phyloP scores from a whole-genome alignment of 2,113 vertebrate genomes.

The Myxocyprinus asiaticus region DNA sequence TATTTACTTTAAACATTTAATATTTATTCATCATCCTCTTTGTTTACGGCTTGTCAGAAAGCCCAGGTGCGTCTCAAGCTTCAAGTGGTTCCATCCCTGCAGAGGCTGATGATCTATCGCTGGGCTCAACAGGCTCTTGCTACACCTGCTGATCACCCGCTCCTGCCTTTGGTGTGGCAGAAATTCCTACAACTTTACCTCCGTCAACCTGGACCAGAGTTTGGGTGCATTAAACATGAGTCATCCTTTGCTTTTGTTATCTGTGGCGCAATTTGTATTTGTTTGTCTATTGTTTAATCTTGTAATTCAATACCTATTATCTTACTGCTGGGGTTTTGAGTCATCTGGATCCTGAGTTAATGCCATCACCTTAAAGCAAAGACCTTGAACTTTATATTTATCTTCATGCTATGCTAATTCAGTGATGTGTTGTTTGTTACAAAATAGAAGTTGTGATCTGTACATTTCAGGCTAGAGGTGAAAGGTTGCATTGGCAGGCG shows the following conservation, averaged over 20 bases:
- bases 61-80: conserved; percentile 92
- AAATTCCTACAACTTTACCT: conserved; percentile 95
- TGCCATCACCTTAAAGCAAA: neutral
- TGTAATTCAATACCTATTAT: neutral
- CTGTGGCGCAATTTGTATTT: neutral
- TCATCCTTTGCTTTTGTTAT: neutral
- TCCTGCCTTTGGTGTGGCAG: conserved; percentile 94
- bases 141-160: conserved; percentile 90
- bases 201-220: conserved; percentile 91
- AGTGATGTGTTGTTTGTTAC: neutral
- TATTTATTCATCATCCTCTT: neutral
- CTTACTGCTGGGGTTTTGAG: neutral
- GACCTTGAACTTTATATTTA: neutral
- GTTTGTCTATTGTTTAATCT: neutral
- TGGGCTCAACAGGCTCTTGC: conserved; percentile 93
- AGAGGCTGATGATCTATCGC: conserved; percentile 93
- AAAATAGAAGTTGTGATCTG: neutral
- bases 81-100: conserved; percentile 87
- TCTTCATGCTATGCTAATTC: neutral
- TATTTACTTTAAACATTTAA: neutral
- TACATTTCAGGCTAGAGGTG: conserved; percentile 79
- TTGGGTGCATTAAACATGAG: conserved; percentile 75
- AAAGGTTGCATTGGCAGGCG: conserved; percentile 89
- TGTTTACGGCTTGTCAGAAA: conserved; percentile 78
- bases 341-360: neutral